These are phyloP conservation scores for Vesta saturnalis DNA, from an alignment of 2,888 invertebrate genomes.

Conservation along the genomic window DNA sequence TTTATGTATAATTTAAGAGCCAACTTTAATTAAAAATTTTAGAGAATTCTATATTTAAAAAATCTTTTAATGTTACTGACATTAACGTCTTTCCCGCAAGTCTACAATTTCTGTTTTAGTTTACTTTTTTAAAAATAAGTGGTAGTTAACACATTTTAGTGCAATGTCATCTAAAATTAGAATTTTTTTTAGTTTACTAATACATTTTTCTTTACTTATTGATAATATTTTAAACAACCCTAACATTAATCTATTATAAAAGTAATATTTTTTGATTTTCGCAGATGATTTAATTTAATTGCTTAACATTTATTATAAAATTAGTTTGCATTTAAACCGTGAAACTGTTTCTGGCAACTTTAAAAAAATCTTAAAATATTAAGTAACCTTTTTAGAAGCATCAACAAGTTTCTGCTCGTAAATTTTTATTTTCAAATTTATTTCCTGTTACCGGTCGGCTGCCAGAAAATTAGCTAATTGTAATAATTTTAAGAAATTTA, in stretches of 20 bases:
- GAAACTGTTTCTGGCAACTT: background rate
- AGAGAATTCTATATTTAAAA: conserved; percentile 4
- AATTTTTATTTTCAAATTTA: background rate
- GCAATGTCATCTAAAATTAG: no score
- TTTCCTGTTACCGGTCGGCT: background rate
- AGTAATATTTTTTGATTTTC: background rate
- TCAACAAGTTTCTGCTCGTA: background rate
- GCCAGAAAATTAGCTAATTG: background rate
- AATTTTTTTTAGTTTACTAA: no score
- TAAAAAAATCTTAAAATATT: background rate
- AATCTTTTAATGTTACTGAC: background rate
- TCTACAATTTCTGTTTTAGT: no score
- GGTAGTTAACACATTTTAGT: background rate
- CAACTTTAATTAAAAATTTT: conserved; percentile 9
- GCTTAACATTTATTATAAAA: no score
- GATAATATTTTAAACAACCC: background rate
- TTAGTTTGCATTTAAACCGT: background rate
- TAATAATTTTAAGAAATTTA: conserved; percentile 1
- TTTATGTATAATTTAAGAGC: conserved; percentile 7
- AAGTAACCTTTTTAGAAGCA: background rate
- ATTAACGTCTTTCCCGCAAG: background rate
- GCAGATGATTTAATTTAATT: background rate
- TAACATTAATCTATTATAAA: no score
- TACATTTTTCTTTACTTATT: background rate
- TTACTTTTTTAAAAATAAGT: no score